Evolutionary conservation across 2,113 vertebrate genomes (phyloP).

Genomic region (Anhinga rufa): DNA sequence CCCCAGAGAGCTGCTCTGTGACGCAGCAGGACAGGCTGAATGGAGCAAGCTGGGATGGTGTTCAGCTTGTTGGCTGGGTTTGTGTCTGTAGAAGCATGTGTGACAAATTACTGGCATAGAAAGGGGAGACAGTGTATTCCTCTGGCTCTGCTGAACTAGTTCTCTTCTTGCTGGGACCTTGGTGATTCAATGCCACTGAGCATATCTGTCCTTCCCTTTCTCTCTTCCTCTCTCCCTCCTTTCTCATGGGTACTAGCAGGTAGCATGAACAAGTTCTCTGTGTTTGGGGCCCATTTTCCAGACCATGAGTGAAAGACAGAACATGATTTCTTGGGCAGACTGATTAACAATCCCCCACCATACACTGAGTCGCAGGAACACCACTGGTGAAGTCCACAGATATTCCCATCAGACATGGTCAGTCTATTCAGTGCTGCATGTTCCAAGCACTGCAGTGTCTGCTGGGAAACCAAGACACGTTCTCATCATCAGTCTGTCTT

Average conservation of each 20-base stretch:
- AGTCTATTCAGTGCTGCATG: background rate
- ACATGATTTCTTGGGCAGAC: background rate
- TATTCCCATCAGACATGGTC: background rate
- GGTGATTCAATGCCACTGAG: background rate
- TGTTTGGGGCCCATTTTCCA: background rate
- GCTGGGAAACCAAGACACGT: background rate
- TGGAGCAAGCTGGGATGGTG: background rate
- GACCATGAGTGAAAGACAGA: background rate
- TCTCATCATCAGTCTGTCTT: background rate
- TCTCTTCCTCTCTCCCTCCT: background rate
- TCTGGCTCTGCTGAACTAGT: background rate
- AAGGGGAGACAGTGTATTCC: background rate
- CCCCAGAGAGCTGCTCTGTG: background rate
- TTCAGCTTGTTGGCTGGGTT: background rate
- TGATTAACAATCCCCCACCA: background rate
- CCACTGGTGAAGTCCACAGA: background rate
- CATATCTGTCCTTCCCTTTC: background rate
- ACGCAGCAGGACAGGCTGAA: background rate
- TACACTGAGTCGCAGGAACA: background rate
- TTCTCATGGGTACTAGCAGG: background rate
- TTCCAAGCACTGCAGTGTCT: background rate
- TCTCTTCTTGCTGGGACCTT: background rate
- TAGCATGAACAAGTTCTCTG: background rate
- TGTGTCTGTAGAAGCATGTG: background rate
- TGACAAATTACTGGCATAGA: background rate